Base-by-base conservation (phyloP, 2,888 invertebrate species). In the Sinodicranocentrus sp. region DNA sequence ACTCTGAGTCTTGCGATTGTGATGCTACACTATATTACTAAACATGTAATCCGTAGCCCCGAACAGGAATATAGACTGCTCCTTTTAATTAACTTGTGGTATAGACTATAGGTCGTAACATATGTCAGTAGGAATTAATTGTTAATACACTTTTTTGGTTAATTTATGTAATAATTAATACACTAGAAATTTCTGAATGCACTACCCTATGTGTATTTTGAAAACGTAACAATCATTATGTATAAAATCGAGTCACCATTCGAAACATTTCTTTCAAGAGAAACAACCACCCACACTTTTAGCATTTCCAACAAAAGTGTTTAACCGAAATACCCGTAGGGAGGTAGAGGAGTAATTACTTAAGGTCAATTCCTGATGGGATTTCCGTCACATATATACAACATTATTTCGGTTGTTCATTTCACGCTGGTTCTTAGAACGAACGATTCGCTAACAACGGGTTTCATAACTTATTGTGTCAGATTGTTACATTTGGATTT, bases 1-100 rank as follows among this genome's bases (percentile, higher is more conserved):
- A 84, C 79, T 79, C 70, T 85, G 85, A 85, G 83, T 85, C 83
- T 85, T 85, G 85, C 85, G 84, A 85, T 84, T 85, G 85, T 85
- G 85, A 85, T 85, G 85, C 77, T 85, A 84, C 83, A 80, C 57
- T 70, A 59, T 76, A 77, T 72, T 84, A 78, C 78, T 72, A 70
- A 84, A 83, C 54, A 71, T 65, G 83, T 83, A 84, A 84, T 73
- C 52, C 73, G 78, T 84, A 84, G 84, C 84, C 83, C 84, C 59
- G 59, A 83, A 78, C 78, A 73, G 78, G 78, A 76, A 84, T 19
- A 84, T 84, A 84, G 84, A 84, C 84, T 84, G 84, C 84, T 84
- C 84, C 84, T 73, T 68, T 84, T 39, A 57, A 70, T 77, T 63
- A 70, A 70, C 48, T 75, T 44, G 73, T 80, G 63, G 54, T 59